These are phyloP conservation scores for Crocodylus rhombifer DNA, from an alignment of 2,797 vertebrate genomes.

Conservation along the genomic window DNA sequence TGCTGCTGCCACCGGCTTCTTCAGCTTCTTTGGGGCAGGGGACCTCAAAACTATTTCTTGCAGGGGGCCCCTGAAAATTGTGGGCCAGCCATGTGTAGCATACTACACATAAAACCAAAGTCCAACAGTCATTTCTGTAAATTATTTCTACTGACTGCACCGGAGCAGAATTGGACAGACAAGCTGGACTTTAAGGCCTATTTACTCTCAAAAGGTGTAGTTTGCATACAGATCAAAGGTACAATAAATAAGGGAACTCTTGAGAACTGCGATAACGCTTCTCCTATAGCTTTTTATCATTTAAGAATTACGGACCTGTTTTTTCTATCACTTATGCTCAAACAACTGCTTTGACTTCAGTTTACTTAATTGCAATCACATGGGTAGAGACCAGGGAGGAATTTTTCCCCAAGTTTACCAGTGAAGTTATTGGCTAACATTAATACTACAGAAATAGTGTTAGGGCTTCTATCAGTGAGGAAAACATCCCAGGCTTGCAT, in stretches of 20 bases:
- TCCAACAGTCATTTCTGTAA: not conserved
- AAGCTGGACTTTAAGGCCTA: not conserved
- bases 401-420: accelerated
- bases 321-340: not conserved
- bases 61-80: no score
- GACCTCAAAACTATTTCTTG: no score
- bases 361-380: not conserved
- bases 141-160: not conserved
- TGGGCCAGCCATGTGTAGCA: not conserved
- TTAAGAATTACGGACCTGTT: not conserved
- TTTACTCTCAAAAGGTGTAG: not conserved
- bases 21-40: no score
- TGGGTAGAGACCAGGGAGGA: not conserved
- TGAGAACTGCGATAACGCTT: not conserved
- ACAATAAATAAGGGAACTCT: not conserved
- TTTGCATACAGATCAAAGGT: no score
- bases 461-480: not conserved
- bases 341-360: not conserved
- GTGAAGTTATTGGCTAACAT: not conserved
- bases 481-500: not conserved
- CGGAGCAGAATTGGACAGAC: not conserved
- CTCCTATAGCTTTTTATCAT: not conserved
- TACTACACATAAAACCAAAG: not conserved
- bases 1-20: no score
- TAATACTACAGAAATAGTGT: not conserved